Evolutionary conservation across 2,113 vertebrate genomes (phyloP), one percentile per base, ranked within the genome.

Genomic region (Talpa occidentalis): DNA sequence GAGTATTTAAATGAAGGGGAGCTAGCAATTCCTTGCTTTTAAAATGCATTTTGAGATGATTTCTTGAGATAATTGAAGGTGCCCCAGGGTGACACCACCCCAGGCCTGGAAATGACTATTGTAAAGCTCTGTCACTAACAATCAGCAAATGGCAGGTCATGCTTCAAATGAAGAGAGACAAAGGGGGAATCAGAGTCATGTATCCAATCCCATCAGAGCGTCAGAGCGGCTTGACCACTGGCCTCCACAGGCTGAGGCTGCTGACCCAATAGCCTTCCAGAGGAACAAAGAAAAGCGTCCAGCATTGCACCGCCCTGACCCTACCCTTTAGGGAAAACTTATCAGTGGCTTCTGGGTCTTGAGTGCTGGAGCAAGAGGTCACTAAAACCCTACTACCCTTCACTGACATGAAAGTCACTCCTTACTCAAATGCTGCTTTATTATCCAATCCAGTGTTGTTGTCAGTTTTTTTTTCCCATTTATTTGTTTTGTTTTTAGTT

Each of bases 81-180:
- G 82, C 83, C 74, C 83, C 14, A 12, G 49, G 35, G 86, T 95
- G 89, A 95, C 67, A 42, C 82, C 49, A 85, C 62, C 60, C 44
- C 37, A 69, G 73, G 90, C 42, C 82, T 93, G 82, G 90, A 93
- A 93, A 94, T 91, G 78, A 70, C 77, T 77, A 7, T 47, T 90
- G 42, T 60, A 85, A 85, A 83, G 44, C 78, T 69, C 73, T 80
- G 86, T 93, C 82, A 79, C 32, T 85, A 86, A 28, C 35, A 69
- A 86, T 91, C 92, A 94, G 79, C 49, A 35, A 59, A 21, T 2
- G 11, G 22, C 54, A 69, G 56, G 56, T 77, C 66, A 54, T 17
- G n/a, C 79, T 82, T 91, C 93, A 95, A 87, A 89, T 94, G 83
- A 92, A 89, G 93, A 91, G 35, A 92, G 94, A 91, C 83, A 93